Base-by-base conservation (phyloP, 2,888 invertebrate genomes). In the Rhagonycha fulva region DNA sequence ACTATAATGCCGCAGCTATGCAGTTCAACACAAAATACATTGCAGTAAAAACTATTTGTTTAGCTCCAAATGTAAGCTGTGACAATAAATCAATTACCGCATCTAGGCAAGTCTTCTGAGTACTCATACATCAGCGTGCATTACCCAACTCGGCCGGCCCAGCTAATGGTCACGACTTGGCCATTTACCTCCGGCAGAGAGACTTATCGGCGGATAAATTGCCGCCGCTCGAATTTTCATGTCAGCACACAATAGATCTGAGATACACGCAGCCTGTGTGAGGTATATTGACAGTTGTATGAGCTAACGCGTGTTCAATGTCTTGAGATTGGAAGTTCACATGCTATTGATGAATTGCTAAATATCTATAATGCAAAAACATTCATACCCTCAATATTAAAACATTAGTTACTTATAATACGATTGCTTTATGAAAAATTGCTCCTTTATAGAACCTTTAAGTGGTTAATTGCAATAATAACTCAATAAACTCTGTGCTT, bases 161-260 rank as follows among this genome's bases (percentile, higher is more conserved):
- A 72, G 77, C 88, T 90, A 90, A 90, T 90, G 89, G 90, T 90
- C 90, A 90, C 90, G 90, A 90, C 88, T 89, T 88, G 88, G 86
- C 89, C 90, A 90, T 90, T 90, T 90, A 90, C 90, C 90, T 89
- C 90, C 90, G 89, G 90, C 89, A 88, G 88, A 89, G 90, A 87
- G 88, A 88, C 89, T 89, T 89, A 88, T 88, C 88, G 89, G 87
- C 88, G 89, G 87, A 87, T 87, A 87, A 90, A 90, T 90, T 89
- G 89, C 89, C 88, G 88, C 86, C 88, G 89, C 89, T 89, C 89
- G 89, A 88, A 89, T 88, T 89, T 89, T 88, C 89, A 88, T 88
- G 88, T 89, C 87, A 86, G 87, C 88, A 85, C 85, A 87, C 86
- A 87, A 87, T 87, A 86, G 87, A 87, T 87, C 82, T 82, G 80